These are phyloP conservation scores for Diadromus collaris DNA, from an alignment of 2,888 invertebrate genomes.

Conservation along the genomic window DNA sequence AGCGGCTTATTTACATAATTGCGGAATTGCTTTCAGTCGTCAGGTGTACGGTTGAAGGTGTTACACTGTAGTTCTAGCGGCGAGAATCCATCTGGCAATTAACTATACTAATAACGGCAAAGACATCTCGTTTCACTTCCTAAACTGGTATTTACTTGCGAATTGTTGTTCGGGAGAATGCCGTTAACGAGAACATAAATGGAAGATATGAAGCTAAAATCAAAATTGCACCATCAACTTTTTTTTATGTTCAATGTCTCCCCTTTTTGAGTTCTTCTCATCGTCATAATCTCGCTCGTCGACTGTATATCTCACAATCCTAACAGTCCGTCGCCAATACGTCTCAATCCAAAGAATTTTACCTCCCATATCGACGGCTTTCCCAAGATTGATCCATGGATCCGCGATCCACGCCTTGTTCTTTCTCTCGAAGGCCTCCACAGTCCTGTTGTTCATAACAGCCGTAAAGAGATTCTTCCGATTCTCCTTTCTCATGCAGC, in stretches of 20 bases:
- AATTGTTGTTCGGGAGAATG: background rate
- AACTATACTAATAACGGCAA: background rate
- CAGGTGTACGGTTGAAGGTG: background rate
- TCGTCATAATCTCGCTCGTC: background rate
- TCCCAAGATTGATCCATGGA: slow-evolving; percentile 15
- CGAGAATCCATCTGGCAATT: background rate
- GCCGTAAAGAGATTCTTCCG: background rate
- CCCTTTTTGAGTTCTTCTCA: background rate
- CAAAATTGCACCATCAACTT: background rate
- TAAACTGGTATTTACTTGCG: background rate
- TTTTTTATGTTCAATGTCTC: background rate
- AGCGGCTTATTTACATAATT: background rate
- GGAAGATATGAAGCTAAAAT: background rate
- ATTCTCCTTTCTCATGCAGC: slow-evolving; percentile 26
- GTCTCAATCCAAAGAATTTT: slow-evolving; percentile 42
- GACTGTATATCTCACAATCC: slow-evolving; percentile 11
- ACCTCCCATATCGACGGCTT: slow-evolving; percentile 7
- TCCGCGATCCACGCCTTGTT: slow-evolving; percentile 45
- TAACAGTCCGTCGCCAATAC: slow-evolving; percentile 38
- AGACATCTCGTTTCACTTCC: background rate
- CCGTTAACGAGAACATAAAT: background rate
- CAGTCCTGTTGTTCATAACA: slow-evolving; percentile 1
- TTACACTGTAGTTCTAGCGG: background rate
- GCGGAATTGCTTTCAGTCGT: background rate
- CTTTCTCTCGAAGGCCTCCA: slow-evolving; percentile 8